Base-by-base conservation (phyloP, 2,888 invertebrate genomes). In the Drosophila picticornis region DNA sequence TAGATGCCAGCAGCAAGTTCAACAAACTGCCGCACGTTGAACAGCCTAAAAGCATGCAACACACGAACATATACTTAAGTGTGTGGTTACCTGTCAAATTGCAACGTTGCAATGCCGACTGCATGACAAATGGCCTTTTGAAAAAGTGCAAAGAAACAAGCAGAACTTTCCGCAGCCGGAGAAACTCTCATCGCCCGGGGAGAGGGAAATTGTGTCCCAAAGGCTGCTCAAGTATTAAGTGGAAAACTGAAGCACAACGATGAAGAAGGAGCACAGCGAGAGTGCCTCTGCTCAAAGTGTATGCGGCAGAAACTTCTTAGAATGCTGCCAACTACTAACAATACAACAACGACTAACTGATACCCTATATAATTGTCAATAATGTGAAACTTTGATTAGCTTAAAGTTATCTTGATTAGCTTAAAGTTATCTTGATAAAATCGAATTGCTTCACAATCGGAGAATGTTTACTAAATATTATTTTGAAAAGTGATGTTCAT, bases 21-120 rank as follows among this genome's bases (percentile, higher is more conserved):
- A 90, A 86, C 88, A 86, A 86, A 90, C 85, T 70, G 85, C 90
- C 60, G 53, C 82, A 84, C 79, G 87, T 87, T 89, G 89, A 81
- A 16, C 46, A 46, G 84, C 85, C 85, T 85, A 85, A 88, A 88
- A 80, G 88, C 90, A 82, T 72, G 88, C 85, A 88, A 69, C 88
- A 64, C 70, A 52, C 58, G 3, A 31, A 16, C 46, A 43, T 34
- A 32, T 58, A 72, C 83, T 84, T 75, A 72, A 84, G 86, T 88
- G 74, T 88, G 84, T 86, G 84, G 84, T 84, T 88, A 61, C 80
- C 87, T 90, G 90, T 80, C 83, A 88, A 80, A 88, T 84, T 84
- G 90, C 88, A 75, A 76, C 63, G 72, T 74, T 61, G 63, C 67
- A 65, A 62, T 67, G 81, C 69, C 77, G 76, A 80, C 90, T 76